Base-by-base conservation (phyloP, 1,140 invertebrate genomes). In the Caerostris darwini region DNA sequence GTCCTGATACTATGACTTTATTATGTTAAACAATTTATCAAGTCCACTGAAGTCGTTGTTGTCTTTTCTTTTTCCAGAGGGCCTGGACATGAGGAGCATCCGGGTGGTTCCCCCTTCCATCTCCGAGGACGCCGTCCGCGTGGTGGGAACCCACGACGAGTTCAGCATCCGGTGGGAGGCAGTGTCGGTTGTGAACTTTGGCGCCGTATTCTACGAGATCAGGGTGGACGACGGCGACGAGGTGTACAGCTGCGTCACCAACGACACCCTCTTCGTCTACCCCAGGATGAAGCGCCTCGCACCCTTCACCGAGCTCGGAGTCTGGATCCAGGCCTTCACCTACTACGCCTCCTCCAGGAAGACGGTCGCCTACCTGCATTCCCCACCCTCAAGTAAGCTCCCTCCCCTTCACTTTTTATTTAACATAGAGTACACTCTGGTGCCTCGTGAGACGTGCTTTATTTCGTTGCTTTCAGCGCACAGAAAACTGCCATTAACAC, bases 121-220 rank as follows among this genome's bases (percentile, higher is more conserved):
- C 3, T 95, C 97, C 8, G 94, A 96, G 5, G 96, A 96, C 3
- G 97, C 97, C 0, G 97, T 99, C 64, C 96, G 95, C 90, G 97
- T 98, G 3, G 95, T 96, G 6, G 98, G 98, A 0, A 97, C 96
- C 6, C 98, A 97, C 97, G 96, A 98, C 67, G 97, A 97, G 53
- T 98, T 98, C 95, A 98, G 97, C 67, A 97, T 99, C n/a, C 97
- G 97, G 1, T 99, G 98, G 98, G 96, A 97, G 12, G 97, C 97
- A 0, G 97, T 98, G 0, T 96, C 96, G 0, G 97, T 97, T 92
- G 97, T 98, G 3, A 98, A 98, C 95, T 97, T 98, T 95, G 98
- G 98, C 54, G 97, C 97, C 10, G 97, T 99, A 0, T 98, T 97
- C 95, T 99, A 99, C 95, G 98, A 98, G 96, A 97, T 98, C 53